Evolutionary conservation across 1,140 invertebrate species (phyloP).

Genomic region (Ceratosolen solmsi): DNA sequence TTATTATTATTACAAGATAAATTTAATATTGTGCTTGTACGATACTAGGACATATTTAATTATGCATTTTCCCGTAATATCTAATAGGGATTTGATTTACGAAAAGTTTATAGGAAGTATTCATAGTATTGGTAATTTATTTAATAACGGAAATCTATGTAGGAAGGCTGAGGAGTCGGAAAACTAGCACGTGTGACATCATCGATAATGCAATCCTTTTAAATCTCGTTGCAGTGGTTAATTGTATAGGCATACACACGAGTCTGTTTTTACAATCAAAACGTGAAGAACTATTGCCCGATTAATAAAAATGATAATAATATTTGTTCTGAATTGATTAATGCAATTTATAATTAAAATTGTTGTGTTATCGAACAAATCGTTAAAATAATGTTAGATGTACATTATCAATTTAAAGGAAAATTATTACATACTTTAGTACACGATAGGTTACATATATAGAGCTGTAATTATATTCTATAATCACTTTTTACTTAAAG

Average conservation of each 20-base stretch:
- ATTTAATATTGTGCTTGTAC: no score
- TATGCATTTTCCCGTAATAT: not conserved
- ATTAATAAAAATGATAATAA: no score
- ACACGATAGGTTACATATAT: slow-evolving; percentile 5
- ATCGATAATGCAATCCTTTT: slow-evolving; percentile 32
- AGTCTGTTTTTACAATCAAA: not conserved
- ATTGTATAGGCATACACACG: slow-evolving; percentile 6
- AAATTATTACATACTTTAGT: slow-evolving; percentile 1
- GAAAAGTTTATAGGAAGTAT: not conserved
- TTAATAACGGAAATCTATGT: slow-evolving; percentile 28
- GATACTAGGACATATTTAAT: no score
- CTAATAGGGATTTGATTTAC: not conserved
- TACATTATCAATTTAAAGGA: not conserved
- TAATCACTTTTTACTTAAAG: slow-evolving; percentile 31
- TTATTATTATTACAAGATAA: no score
- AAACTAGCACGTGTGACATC: slow-evolving; percentile 47
- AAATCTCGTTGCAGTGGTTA: not conserved
- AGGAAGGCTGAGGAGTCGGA: slow-evolving; percentile 37
- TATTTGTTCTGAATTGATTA: not conserved
- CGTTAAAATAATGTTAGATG: not conserved
- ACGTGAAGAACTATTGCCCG: not conserved
- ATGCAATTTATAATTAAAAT: not conserved
- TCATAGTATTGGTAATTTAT: not conserved
- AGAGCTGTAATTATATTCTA: slow-evolving; percentile 16
- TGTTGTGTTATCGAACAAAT: not conserved